Conservation (phyloP, 2,888 invertebrate species). For the Eulithis testata region DNA sequence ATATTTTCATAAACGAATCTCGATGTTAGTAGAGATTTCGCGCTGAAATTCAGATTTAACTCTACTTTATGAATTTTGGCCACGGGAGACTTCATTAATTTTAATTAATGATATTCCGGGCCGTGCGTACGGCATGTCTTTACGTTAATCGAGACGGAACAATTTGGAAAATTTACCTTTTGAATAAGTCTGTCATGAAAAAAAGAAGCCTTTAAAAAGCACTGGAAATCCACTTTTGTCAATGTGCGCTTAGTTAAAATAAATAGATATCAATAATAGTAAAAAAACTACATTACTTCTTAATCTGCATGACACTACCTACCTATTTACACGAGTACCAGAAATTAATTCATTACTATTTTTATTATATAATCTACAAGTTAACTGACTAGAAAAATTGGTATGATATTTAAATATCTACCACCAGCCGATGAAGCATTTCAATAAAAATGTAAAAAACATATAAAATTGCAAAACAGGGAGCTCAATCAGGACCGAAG, state of each 20-base stretch:
- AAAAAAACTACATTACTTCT: conserved; percentile 26
- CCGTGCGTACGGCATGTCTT: conserved; percentile 19
- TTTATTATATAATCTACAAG: conserved; percentile 29
- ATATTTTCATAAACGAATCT: conserved; percentile 34
- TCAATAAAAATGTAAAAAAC: conserved; percentile 48
- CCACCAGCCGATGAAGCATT: conserved; percentile 42
- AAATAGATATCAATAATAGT: conserved; percentile 19
- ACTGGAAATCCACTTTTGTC: conserved; percentile 8
- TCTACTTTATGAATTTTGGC: conserved; percentile 33
- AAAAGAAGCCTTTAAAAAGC: conserved; percentile 8
- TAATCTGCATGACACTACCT: conserved; percentile 15
- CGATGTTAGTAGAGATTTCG: conserved; percentile 27
- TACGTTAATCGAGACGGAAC: conserved; percentile 19
- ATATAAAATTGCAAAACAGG: conserved; percentile 61
- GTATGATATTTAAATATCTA: conserved; percentile 49
- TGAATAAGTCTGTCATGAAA: background rate
- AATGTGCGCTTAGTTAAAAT: conserved; percentile 27
- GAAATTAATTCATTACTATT: conserved; percentile 30
- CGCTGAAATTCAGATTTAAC: conserved; percentile 35
- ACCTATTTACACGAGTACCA: conserved; percentile 33
- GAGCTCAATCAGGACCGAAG: conserved; percentile 46
- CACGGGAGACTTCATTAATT: conserved; percentile 35
- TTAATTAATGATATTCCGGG: conserved; percentile 34
- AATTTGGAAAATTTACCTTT: conserved; percentile 15
- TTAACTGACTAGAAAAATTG: conserved; percentile 45